Base-by-base conservation (phyloP, 2,888 invertebrate species). In the Drepana falcataria region DNA sequence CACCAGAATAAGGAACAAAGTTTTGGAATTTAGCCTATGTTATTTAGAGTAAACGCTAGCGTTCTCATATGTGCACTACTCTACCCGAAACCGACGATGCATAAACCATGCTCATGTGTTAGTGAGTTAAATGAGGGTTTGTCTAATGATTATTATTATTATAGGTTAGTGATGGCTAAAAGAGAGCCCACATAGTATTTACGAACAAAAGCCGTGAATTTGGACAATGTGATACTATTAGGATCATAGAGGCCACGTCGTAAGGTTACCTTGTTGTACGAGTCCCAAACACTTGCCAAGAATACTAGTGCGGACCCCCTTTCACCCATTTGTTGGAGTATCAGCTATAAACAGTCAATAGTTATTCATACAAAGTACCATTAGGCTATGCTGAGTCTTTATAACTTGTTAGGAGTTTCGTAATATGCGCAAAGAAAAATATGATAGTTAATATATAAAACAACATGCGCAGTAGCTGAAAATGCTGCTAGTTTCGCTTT, bases 251-350 rank as follows among this genome's bases (percentile, higher is more conserved):
- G 72, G 66, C 67, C 70, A 73, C 68, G 70, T 40, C 63, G 60
- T 56, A 63, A 52, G 68, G 67, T 87, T 88, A 90, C 89, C 88
- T 89, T 77, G 59, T 76, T 70, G 63, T 77, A 79, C 53, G 73
- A 61, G 63, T 88, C 86, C 87, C 82, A 81, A 63, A 87, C 73
- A 81, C 81, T 87, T 77, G 83, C 80, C 83, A 89, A 83, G 75
- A 83, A 85, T 79, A 86, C 86, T 79, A 91, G 83, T 61, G 84
- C 75, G 75, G 91, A 90, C 81, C 90, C 90, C 81, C 88, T 90
- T 85, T 90, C 90, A 79, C 87, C 88, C 88, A 89, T 86, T 86
- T 87, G 81, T 59, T 77, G 89, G 65, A 89, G 87, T 68, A 89
- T 77, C 70, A 79, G 79, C 90, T 91, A 90, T 72, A 84, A 87